Percentiles rank a stretch among this genome's conserved stretches.
phyloP scores from a whole-genome alignment of 2,797 vertebrate species.

The Euthynnus affinis region DNA sequence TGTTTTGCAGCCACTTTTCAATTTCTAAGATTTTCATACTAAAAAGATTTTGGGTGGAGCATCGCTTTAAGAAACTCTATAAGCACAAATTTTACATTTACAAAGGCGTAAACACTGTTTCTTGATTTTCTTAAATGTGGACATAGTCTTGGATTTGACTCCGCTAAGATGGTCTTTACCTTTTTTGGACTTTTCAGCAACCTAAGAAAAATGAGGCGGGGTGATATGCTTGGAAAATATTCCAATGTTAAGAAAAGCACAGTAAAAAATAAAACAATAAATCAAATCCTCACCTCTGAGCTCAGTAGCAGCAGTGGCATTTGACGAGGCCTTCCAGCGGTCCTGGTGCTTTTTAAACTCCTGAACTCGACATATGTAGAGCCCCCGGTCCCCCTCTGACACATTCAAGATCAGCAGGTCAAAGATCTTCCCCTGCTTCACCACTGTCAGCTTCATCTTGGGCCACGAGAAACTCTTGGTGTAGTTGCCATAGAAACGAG shows the following conservation, averaged over 20 bases:
- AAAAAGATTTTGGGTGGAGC: not conserved
- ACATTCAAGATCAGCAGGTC: slow-evolving; percentile 90
- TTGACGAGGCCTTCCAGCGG: slow-evolving; percentile 93
- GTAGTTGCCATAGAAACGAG: slow-evolving; percentile 95
- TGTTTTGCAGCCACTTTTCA: not conserved
- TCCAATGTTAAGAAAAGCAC: not conserved
- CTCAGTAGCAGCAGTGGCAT: slow-evolving; percentile 91
- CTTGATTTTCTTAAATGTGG: not conserved
- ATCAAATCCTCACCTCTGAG: slow-evolving; percentile 88
- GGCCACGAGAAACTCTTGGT: slow-evolving; percentile 88
- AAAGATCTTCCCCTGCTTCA: slow-evolving; percentile 88
- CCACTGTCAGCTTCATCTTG: slow-evolving; percentile 89
- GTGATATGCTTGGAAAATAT: not conserved
- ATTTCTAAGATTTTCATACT: not conserved
- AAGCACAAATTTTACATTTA: not conserved
- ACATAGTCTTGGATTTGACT: not conserved
- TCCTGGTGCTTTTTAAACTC: slow-evolving; percentile 92
- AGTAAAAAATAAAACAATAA: not conserved
- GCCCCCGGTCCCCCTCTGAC: slow-evolving; percentile 88
- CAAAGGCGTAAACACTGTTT: not conserved
- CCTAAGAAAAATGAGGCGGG: not conserved
- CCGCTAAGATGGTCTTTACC: not conserved
- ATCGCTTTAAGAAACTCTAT: not conserved
- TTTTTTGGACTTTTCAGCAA: not conserved
- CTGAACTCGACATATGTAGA: slow-evolving; percentile 94